Base-by-base conservation (phyloP, 1,140 invertebrate genomes). In the Theocolax elegans region DNA sequence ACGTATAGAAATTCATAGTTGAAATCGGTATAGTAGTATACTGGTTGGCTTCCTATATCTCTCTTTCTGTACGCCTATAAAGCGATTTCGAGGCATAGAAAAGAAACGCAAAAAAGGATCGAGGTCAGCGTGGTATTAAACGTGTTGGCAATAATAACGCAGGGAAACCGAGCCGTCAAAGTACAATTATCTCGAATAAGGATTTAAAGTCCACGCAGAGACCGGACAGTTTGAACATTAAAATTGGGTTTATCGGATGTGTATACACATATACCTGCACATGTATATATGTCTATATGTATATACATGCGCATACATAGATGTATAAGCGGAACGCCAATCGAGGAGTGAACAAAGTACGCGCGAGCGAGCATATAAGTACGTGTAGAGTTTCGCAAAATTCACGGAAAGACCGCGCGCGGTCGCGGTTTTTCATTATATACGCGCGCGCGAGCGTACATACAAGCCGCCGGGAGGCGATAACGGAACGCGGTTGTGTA, bases 401-500 rank as follows among this genome's bases (percentile, higher is more conserved):
- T 42, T 59, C 40, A 21, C 56, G 40, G 56, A 59, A 59, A 59
- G 13, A 42, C 38, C 56, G 23, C 29, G 6, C 15, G 7, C 10
- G n/a, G n/a, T 42, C 21, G 23, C 40, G 15, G 42, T 59, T 42
- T 25, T n/a, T 25, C 23, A 27, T n/a, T n/a, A n/a, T n/a, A n/a
- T 25, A 27, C 40, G 2, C 19, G 12, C 35, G n/a, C 31, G 31
- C 35, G 35, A 31, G 35, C 17, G 19, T 25, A 15, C 23, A 13
- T 15, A 7, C 1, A n/a, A n/a, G n/a, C n/a, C n/a, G n/a, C n/a
- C n/a, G n/a, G n/a, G n/a, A n/a, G n/a, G 15, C 44, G 44, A 62
- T 62, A 62, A 62, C 59, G 44, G 44, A 62, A 42, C 15, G 42
- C 13, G 10, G 19, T 59, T 15, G 31, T 40, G 21, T n/a, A n/a